phyloP scores from a whole-genome alignment of 1,140 invertebrate species.

The Orchestia grillus region DNA sequence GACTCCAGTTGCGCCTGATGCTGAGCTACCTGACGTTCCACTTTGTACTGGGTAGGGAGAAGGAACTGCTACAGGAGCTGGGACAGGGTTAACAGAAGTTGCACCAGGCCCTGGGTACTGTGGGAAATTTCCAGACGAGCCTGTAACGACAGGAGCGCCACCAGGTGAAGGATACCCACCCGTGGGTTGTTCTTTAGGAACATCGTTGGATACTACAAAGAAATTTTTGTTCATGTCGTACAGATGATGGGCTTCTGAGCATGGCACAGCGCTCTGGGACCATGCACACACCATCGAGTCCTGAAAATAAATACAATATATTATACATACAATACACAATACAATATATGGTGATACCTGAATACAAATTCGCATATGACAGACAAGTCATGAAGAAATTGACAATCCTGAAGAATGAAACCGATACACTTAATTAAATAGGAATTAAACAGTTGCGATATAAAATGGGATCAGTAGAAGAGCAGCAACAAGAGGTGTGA shows the following conservation, averaged over 20 bases:
- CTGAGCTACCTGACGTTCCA: neutral
- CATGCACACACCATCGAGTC: slow-evolving; percentile 59
- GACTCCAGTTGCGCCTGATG: neutral
- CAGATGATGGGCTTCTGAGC: slow-evolving; percentile 52
- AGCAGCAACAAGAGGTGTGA: neutral
- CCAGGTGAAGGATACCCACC: neutral
- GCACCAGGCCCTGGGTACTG: neutral
- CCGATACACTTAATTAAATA: neutral
- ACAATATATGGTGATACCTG: neutral
- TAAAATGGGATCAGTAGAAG: neutral
- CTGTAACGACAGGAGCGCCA: neutral
- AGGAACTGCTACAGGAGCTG: neutral
- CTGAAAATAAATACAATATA: slow-evolving; percentile 6
- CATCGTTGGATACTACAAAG: slow-evolving; percentile 51
- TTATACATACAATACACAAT: neutral
- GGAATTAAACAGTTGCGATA: neutral
- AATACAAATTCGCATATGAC: neutral
- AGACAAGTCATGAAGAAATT: neutral
- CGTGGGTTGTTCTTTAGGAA: slow-evolving; percentile 8
- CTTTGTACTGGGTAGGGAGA: neutral
- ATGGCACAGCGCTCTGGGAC: slow-evolving; percentile 51
- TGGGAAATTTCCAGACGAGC: neutral
- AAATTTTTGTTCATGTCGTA: slow-evolving; percentile 59
- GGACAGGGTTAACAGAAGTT: neutral
- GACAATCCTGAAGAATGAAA: neutral